phyloP scores from a whole-genome alignment of 92 coral and sea anemone species.

The Phenganax stokvisi region DNA sequence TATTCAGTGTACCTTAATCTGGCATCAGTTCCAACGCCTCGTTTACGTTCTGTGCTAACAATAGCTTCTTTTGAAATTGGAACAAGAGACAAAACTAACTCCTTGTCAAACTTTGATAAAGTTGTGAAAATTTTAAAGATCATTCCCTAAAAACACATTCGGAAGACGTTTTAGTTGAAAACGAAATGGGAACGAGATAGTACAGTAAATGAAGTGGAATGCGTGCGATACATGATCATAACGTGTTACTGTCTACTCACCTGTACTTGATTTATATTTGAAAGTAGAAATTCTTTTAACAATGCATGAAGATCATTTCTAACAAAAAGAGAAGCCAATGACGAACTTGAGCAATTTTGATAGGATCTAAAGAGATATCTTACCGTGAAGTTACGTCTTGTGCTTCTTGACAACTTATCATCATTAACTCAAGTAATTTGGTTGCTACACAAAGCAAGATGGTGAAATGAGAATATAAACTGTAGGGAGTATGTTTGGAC shows the following conservation, averaged over 20 bases:
- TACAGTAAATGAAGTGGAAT: background rate
- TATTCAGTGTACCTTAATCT: conserved; percentile 54
- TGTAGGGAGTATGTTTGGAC: background rate
- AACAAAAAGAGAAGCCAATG: conserved; percentile 4
- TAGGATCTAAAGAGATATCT: background rate
- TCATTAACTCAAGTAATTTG: conserved; percentile 52
- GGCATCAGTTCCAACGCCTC: conserved; percentile 89
- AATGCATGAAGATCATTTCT: conserved; percentile 62
- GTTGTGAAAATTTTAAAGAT: conserved; percentile 79
- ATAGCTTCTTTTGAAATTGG: conserved; percentile 72
- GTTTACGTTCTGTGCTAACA: conserved; percentile 63
- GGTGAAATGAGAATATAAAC: background rate
- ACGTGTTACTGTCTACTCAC: conserved; percentile 35
- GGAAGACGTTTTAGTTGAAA: background rate
- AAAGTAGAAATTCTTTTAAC: conserved; percentile 65
- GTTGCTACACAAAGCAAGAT: conserved; percentile 45
- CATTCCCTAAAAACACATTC: conserved; percentile 53
- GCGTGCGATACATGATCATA: background rate
- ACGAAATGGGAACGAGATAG: background rate
- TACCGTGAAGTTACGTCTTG: conserved; percentile 57
- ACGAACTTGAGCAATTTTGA: background rate
- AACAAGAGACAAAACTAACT: conserved; percentile 57
- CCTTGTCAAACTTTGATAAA: conserved; percentile 64
- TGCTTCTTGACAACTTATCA: conserved; percentile 58
- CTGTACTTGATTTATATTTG: conserved; percentile 67